Evolutionary conservation across 2,113 vertebrate genomes (phyloP).

Genomic region (Microtus oregoni): DNA sequence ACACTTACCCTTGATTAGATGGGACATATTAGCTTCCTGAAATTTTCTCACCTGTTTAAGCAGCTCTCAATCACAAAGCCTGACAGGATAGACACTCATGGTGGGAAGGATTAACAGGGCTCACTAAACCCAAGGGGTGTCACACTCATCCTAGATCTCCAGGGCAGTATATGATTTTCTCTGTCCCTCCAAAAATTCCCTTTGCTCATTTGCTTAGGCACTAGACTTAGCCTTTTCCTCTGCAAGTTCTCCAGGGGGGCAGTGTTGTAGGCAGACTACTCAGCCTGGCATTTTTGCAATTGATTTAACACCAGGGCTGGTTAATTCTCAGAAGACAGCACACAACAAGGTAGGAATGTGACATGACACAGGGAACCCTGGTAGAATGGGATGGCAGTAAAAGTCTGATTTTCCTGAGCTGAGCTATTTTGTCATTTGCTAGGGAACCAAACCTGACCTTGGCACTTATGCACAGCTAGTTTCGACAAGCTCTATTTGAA

Average conservation of each 20-base stretch:
- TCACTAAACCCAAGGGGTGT: constrained; percentile 69
- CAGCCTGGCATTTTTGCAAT: neutral
- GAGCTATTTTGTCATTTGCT: constrained; percentile 33
- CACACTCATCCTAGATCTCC: constrained; percentile 58
- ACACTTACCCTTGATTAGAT: constrained; percentile 85
- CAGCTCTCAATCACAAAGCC: constrained; percentile 79
- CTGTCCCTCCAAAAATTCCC: neutral
- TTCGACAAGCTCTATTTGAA: constrained; percentile 63
- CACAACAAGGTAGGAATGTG: neutral
- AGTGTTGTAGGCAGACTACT: neutral
- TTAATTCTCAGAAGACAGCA: neutral
- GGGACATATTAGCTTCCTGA: constrained; percentile 82
- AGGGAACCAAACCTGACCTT: constrained; percentile 26
- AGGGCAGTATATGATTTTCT: constrained; percentile 25
- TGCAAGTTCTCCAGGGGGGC: neutral
- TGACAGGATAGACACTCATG: constrained; percentile 76
- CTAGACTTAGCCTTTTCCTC: neutral
- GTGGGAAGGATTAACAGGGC: constrained; percentile 76
- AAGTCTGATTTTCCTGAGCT: constrained; percentile 19
- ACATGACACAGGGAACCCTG: neutral
- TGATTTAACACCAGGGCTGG: constrained; percentile 10
- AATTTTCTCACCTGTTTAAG: constrained; percentile 85
- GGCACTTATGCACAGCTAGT: constrained; percentile 13
- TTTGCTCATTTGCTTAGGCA: neutral
- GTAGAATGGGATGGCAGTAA: neutral